Evolutionary conservation across 2,797 vertebrate genomes (phyloP), one percentile per base, ranked within the genome.

Genomic region (Tragelaphus eurycerus): DNA sequence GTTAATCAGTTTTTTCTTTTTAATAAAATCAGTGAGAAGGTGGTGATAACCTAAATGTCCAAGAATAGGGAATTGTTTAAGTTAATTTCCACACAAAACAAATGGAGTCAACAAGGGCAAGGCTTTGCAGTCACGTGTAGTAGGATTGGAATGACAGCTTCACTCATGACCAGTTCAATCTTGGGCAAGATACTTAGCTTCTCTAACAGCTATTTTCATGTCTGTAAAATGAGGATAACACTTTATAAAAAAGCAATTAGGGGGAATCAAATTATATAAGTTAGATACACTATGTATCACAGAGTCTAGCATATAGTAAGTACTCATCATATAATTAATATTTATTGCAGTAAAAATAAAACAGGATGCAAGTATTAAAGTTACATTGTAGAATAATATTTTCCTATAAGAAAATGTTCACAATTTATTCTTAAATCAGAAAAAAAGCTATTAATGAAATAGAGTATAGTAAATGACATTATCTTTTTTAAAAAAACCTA

Each of bases 1-100:
- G 12, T 90, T 90, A 92, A 81, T 97, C 74, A 48, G 27, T n/a
- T 81, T 95, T 93, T 91, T 57, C 54, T 82, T 95, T 95, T 34
- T 88, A 94, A 93, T 76, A 90, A 48, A 5, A 87, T 48, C 6
- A 60, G 25, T 31, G 16, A 59, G 92, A 94, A 93, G 52, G 11
- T 59, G 11, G 48, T 6, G 21, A 87, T 79, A 92, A 89, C 7
- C 57, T 59, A 81, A 91, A 82, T 67, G 31, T 60, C 23, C 60
- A 91, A 89, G 17, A 94, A 82, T 27, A 91, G 34, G 9, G 96
- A 96, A 93, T 16, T 59, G 14, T 78, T 85, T 78, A 46, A 88
- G 55, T 74, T 89, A 92, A 54, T 85, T 94, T 91, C 19, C 34
- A 71, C 74, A 55, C 54, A 60, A 94, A 83, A 93, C 52, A 96